Evolutionary conservation across 2,888 invertebrate species (phyloP).

Genomic region (Deladenus siricidicola): DNA sequence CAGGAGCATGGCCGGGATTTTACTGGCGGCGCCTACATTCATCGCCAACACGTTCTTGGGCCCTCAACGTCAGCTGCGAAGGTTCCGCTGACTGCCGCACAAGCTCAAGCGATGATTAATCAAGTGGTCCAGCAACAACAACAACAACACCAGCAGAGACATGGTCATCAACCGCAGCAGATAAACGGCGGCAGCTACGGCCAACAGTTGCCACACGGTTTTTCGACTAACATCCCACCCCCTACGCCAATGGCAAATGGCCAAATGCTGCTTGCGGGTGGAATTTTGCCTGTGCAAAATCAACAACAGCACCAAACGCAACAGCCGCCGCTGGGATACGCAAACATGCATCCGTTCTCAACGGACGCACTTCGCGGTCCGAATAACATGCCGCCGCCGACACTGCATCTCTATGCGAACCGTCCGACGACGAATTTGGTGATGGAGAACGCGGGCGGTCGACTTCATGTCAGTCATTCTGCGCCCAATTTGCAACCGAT

Average conservation of each 20-base stretch:
- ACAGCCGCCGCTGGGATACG: not conserved
- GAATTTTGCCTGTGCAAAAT: not conserved
- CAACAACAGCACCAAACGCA: not conserved
- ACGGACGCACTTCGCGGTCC: not conserved
- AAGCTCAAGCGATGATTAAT: not conserved
- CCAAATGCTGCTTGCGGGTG: not conserved
- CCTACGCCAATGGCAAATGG: constrained; percentile 1
- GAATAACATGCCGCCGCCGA: not conserved
- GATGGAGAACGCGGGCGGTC: not conserved
- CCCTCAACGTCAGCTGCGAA: too few species aligned
- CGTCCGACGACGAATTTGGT: not conserved
- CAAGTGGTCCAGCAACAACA: not conserved
- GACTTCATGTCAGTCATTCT: constrained; percentile 42
- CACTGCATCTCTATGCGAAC: too few species aligned
- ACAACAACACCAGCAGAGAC: not conserved
- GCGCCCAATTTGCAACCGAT: constrained; percentile 36
- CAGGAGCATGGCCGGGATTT: too few species aligned
- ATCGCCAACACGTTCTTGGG: too few species aligned
- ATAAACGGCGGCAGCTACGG: not conserved
- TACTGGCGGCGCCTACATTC: too few species aligned
- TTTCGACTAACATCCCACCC: too few species aligned
- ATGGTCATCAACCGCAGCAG: not conserved
- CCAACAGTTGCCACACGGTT: too few species aligned
- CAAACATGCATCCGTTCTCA: not conserved
- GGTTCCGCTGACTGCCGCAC: too few species aligned